Base-by-base conservation (phyloP, 92 coral and sea anemone species). In the Palythoa grandis region DNA sequence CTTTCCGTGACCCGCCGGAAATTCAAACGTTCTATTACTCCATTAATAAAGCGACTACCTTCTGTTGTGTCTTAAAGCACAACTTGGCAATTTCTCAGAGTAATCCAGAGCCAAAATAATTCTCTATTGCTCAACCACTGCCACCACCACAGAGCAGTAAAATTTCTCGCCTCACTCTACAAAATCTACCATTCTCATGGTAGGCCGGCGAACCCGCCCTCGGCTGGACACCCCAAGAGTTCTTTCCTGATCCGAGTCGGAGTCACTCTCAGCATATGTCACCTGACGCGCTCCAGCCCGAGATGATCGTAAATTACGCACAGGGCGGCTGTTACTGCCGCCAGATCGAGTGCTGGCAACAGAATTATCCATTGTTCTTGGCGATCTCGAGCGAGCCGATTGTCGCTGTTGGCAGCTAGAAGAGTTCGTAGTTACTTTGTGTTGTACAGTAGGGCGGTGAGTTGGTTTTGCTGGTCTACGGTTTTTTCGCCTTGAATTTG, bases 181-280 rank as follows among this genome's bases (percentile, higher is more conserved):
- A 78, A 91, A 97, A 76, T 95, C 99, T 72, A 95, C 83, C 99
- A 97, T 97, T 79, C 97, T 90, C 53, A 89, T 91, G 5, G 99
- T 93, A 22, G 98, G 98, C 52, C 95, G 89, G 14, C 99, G 95
- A 14, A 97, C 93, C n/a, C 99, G 90, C 7, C 99, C 99, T 15
- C 99, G 95, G 76, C 99, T 97, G 25, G 99, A 97, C 17, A 97
- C 88, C 39, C 83, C 88, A 54, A 71, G 83, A 56, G 94, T 87
- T 40, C 79, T 89, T 4, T 91, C 93, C 65, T 85, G 93, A 72
- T 93, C 99, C 65, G 98, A 95, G 77, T 97, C 99, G 1, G 98
- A 94, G 43, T 93, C 99, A 52, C 93, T 95, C 78, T 97, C 99
- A 63, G 95, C 91, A 88, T 92, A 95, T 12, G 92, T 89, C 83